Base-by-base conservation (phyloP, 30 jellyfish, hydroid and myxozoan species). In the Morbakka virulenta region DNA sequence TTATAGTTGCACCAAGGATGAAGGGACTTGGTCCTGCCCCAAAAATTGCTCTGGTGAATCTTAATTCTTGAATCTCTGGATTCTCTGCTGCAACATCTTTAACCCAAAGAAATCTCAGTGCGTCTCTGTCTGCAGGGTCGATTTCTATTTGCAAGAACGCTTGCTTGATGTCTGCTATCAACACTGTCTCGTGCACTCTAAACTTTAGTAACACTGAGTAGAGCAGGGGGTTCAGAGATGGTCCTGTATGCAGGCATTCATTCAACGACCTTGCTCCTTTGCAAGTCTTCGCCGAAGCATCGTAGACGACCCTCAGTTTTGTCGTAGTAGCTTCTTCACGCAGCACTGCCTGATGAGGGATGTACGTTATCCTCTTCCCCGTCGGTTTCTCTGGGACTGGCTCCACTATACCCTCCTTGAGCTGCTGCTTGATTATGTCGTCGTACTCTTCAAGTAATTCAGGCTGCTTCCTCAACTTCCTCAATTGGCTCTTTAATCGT, bases 311-410 rank as follows among this genome's bases (percentile, higher is more conserved):
- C 28, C 91, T 69, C 34, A 68, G 77, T 52, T 67, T 80, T 6
- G 91, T 80, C 4, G 85, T 80, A 20, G 76, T 52, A 9, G 91
- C 91, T 3, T 67, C 91, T 80, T 80, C 61, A 2, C 85, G 12
- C 17, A 66, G 32, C 1, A 68, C 91, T 14, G 85, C 67, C 52
- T 49, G 77, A 53, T 80, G 85, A 0, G 84, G 84, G 29, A 66
- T 67, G 91, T 80, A 80, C 14, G 79, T 52, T 75, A 52, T 36
- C 35, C 68, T 57, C 27, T 33, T 23, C 28, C 68, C 87, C 4
- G 82, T 62, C 23, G 80, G 68, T 3, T 76, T 53, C 1, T 61
- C 79, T 11, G 81, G 81, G 36, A 65, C 82, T 12, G 20, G 25
- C 57, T 78, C 89, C 21, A 78, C 81, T 0, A 63, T 57, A n/a